Percentiles rank a stretch among this genome's conserved stretches.
Evolutionary conservation across 2,888 invertebrate species (phyloP).

Genomic region (Xestoiulus laeticollis): DNA sequence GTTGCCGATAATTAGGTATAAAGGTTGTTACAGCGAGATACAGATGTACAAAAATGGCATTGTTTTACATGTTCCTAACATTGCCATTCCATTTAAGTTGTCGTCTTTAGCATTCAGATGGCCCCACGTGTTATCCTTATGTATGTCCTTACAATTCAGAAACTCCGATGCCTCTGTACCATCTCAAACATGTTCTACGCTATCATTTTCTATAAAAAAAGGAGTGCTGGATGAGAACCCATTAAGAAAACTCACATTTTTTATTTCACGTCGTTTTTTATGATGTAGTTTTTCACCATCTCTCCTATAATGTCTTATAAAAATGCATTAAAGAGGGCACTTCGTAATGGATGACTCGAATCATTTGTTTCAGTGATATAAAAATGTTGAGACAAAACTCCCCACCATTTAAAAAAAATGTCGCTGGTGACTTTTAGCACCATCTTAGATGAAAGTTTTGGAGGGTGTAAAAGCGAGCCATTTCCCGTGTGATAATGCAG

Average conservation of each 20-base stretch:
- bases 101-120: too few species aligned
- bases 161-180: background rate
- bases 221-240: background rate
- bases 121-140: too few species aligned
- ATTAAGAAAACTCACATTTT: constrained; percentile 1
- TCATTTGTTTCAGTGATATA: background rate
- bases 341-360: constrained; percentile 9
- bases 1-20: too few species aligned
- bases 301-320: background rate
- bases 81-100: too few species aligned
- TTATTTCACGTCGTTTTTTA: background rate
- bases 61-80: too few species aligned
- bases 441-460: background rate
- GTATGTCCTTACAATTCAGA: background rate
- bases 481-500: background rate
- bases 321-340: background rate
- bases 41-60: too few species aligned
- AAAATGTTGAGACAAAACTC: background rate
- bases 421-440: background rate
- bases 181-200: background rate
- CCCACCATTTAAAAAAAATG: background rate
- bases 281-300: background rate
- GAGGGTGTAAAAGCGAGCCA: background rate
- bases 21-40: too few species aligned
- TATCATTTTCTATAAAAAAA: background rate